Base-by-base conservation (phyloP, 2,888 invertebrate genomes). In the Amiota minor region DNA sequence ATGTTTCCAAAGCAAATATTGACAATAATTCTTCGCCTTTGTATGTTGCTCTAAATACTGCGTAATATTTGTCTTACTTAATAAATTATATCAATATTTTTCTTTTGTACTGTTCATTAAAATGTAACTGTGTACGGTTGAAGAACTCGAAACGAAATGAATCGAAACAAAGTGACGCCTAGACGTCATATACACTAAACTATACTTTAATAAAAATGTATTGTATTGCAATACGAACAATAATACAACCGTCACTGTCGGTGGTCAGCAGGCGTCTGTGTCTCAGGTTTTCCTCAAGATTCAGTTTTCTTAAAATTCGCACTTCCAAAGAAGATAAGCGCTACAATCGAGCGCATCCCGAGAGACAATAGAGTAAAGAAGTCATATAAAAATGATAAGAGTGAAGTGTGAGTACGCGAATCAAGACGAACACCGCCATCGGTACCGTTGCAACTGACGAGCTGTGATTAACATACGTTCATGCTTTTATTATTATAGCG, bases 361-460 rank as follows among this genome's bases (percentile, higher is more conserved):
- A 6, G 62, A 50, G n/a, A 62, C 62, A 62, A 62, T 59, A 59
- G 59, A 16, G 18, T 18, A 59, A 20, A 50, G 53, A 9, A 53
- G 9, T 6, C 53, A 35, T 35, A 23, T 1, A 23, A 1, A 6
- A 35, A 35, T 53, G 53, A 53, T 53, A 53, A 53, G 2, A 53
- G 16, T 2, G 14, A 53, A 53, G 53, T 4, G 9, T 9, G 53
- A n/a, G 53, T 35, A n/a, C 9, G 53, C 8, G 53, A 53, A 53
- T 16, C 9, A 16, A 12, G 53, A n/a, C n/a, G 53, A 53, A 53
- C 12, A 53, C n/a, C 8, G 16, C 11, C 53, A 11, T 11, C 3
- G 35, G 6, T 35, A 35, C 35, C 35, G 35, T 53, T 53, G 53
- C 53, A 53, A n/a, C 35, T 2, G 35, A 35, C 2, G 6, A 35